Percentiles rank a stretch among this genome's conserved stretches.
These are phyloP conservation scores for Mizuhopecten yessoensis DNA, from an alignment of 1,140 invertebrate genomes.

Conservation along the genomic window DNA sequence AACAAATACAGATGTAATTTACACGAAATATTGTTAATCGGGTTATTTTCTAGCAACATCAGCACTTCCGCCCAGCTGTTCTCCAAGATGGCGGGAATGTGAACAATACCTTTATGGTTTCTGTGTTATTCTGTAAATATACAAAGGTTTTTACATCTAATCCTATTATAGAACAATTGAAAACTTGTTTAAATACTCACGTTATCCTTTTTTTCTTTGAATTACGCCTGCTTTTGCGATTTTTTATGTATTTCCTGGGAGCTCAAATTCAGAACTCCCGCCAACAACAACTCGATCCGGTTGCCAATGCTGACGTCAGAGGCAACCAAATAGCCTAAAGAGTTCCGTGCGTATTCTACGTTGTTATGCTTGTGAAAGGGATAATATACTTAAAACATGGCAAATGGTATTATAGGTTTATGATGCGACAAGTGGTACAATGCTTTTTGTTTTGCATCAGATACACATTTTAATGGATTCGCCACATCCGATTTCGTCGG, in stretches of 20 bases:
- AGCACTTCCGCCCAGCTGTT: neutral
- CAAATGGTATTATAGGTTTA: too few species aligned
- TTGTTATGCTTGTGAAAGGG: neutral
- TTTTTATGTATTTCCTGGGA: neutral
- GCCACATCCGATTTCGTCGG: neutral
- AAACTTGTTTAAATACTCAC: neutral
- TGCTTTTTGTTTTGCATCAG: neutral
- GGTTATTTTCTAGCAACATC: neutral
- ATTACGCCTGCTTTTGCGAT: neutral
- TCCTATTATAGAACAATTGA: neutral
- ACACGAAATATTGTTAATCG: neutral
- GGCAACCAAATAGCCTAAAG: too few species aligned
- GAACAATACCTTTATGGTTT: neutral
- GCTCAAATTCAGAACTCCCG: neutral
- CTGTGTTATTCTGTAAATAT: neutral
- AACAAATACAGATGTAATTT: neutral
- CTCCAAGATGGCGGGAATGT: neutral
- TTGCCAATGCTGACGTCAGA: slow-evolving; percentile 1
- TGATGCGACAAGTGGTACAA: neutral
- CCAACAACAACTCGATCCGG: neutral
- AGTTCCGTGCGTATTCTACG: neutral
- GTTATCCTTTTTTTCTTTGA: neutral
- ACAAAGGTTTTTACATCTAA: neutral
- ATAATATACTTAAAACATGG: too few species aligned
- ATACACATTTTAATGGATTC: neutral